A percentile compares a stretch with the other conserved stretches of the same genome.
Evolutionary conservation across 1,140 invertebrate species (phyloP).

Genomic region (Drosophila serrata): DNA sequence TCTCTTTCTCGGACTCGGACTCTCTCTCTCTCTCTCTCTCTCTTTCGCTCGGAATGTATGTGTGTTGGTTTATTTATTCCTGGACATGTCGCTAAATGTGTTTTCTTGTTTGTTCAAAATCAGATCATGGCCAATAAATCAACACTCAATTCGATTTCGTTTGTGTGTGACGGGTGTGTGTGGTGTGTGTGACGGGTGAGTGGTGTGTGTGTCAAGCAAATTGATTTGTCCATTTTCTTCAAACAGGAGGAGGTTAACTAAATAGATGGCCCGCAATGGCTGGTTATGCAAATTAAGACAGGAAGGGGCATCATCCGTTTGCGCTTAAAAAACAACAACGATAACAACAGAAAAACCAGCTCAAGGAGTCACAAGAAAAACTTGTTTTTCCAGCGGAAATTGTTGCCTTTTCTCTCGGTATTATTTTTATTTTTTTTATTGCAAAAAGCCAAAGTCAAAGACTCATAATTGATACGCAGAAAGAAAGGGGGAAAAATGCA

Average conservation of each 20-base stretch:
- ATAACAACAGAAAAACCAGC: slow-evolving; percentile 19
- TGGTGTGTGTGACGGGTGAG: slow-evolving; percentile 5
- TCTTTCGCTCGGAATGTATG: not conserved
- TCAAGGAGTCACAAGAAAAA: slow-evolving; percentile 38
- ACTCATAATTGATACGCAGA: slow-evolving; percentile 53
- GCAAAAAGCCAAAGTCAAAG: slow-evolving; percentile 27
- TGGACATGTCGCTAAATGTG: slow-evolving; percentile 76
- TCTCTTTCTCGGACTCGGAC: not conserved
- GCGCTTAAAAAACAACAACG: not conserved
- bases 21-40: not conserved
- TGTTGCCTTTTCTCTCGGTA: slow-evolving; percentile 17
- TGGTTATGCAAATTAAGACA: slow-evolving; percentile 36
- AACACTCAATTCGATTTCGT: slow-evolving; percentile 76
- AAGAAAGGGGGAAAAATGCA: slow-evolving; percentile 28
- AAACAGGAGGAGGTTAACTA: slow-evolving; percentile 26
- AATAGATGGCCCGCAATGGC: slow-evolving; percentile 29
- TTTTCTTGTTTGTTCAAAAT: slow-evolving; percentile 79
- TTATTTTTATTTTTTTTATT: slow-evolving; percentile 2
- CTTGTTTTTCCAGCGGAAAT: slow-evolving; percentile 50
- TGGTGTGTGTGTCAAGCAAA: slow-evolving; percentile 35
- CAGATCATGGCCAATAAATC: slow-evolving; percentile 81
- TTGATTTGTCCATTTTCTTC: slow-evolving; percentile 55
- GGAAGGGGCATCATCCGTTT: slow-evolving; percentile 34
- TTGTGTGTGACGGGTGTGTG: slow-evolving; percentile 9
- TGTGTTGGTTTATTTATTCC: slow-evolving; percentile 69